Base-by-base conservation (phyloP, 2,888 invertebrate genomes). In the Helicoverpa assulta region DNA sequence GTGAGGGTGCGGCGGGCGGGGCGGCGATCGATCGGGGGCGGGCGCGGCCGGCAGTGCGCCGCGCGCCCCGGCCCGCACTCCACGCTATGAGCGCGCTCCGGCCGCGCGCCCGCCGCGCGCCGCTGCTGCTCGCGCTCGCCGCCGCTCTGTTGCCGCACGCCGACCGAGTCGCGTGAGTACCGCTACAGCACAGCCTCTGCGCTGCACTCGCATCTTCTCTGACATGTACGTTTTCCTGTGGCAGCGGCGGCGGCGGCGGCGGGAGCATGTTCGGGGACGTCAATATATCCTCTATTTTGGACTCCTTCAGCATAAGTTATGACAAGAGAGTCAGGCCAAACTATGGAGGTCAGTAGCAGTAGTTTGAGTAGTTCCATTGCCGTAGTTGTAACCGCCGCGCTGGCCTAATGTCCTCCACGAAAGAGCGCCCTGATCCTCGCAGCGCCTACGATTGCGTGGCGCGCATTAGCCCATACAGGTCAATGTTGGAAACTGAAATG, bases 261-360 rank as follows among this genome's bases (percentile, higher is more conserved):
- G 89, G 83, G 83, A 84, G 89, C 95, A 98, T 97, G 97, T 96
- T 98, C 94, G 98, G 98, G 87, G 98, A 98, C 94, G 98, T 98
- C 92, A 98, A 98, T 96, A 98, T 98, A 96, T 98, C 98, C 91
- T 98, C 98, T 93, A 98, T 98, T 92, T 96, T 98, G 96, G 98
- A 98, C 96, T 98, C 98, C 91, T 98, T 98, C 96, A 98, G 98
- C 96, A 97, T 98, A 96, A 98, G 98, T 96, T 99, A 99, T 96
- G 99, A 99, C 97, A 99, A 99, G 97, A 98, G 99, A 97, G 98
- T 99, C 97, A 98, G 99, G 96, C 99, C 99, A 93, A 98, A 99
- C 96, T 99, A 99, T 96, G 98, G 98, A 97, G 98, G 98, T 98
- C 79, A 88, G 91, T 88, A 71, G 33, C 50, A 14, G 53, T 47